Conservation (phyloP, 2,888 invertebrate species). For the Drosophila mettleri region DNA sequence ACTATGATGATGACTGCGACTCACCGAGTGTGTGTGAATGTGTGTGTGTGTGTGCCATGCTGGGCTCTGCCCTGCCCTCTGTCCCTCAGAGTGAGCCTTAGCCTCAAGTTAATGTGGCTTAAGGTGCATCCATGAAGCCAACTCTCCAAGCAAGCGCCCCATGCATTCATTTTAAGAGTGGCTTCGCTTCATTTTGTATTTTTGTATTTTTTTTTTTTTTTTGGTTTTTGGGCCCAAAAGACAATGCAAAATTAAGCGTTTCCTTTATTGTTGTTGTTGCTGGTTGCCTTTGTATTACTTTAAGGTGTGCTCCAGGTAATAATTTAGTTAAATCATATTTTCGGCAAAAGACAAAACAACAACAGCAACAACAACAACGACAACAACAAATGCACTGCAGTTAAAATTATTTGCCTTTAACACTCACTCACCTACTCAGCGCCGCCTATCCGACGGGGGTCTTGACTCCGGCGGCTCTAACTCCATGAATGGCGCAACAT, state of each 20-base stretch:
- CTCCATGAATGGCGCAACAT: constrained; percentile 67
- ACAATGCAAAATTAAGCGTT: constrained; percentile 82
- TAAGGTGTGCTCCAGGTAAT: constrained; percentile 84
- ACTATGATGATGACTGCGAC: constrained; percentile 79
- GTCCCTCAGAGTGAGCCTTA: constrained; percentile 31
- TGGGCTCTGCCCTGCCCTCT: constrained; percentile 39
- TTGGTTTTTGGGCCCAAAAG: constrained; percentile 62
- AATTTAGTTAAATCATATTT: constrained; percentile 83
- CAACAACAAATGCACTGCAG: constrained; percentile 49
- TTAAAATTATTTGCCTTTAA: constrained; percentile 78
- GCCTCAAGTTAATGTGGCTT: constrained; percentile 42
- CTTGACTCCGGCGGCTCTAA: constrained; percentile 48
- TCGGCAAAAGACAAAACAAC: constrained; percentile 64
- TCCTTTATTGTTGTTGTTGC: constrained; percentile 74
- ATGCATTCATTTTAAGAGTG: constrained; percentile 66
- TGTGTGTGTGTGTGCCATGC: constrained; percentile 36
- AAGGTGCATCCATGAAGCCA: constrained; percentile 66
- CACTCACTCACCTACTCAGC: constrained; percentile 78
- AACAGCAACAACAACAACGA: constrained; percentile 17
- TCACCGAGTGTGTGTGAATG: constrained; percentile 3
- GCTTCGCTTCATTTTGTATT: constrained; percentile 34
- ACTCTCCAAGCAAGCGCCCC: constrained; percentile 58
- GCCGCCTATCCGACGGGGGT: constrained; percentile 71
- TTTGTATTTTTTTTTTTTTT: constrained; percentile 14
- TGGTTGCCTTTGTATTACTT: constrained; percentile 82